A percentile compares a stretch with the other conserved stretches of the same genome.
These are phyloP conservation scores for Coenonympha glycerion DNA, from an alignment of 2,888 invertebrate genomes.

Conservation along the genomic window DNA sequence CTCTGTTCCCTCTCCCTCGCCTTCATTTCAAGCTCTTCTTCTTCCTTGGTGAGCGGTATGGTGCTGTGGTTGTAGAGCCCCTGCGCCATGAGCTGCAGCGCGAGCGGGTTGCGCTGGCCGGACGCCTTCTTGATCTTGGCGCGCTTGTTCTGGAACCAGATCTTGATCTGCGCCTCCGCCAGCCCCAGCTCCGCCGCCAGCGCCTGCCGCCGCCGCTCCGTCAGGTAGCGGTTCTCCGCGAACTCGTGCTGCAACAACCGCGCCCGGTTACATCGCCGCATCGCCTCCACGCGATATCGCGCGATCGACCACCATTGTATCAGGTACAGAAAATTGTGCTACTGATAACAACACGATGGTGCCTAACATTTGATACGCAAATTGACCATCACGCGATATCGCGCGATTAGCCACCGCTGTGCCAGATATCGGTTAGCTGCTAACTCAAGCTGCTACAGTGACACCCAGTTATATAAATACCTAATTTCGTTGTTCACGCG, in stretches of 20 bases:
- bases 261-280: no score
- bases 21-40: slow-evolving; percentile 51
- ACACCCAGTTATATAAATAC: no score
- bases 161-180: slow-evolving; percentile 98
- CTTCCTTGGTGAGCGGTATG: slow-evolving; percentile 37
- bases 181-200: slow-evolving; percentile 91
- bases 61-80: slow-evolving; percentile 90
- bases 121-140: slow-evolving; percentile 96
- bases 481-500: no score
- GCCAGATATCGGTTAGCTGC: no score
- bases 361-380: no score
- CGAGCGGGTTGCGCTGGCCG: slow-evolving; percentile 89
- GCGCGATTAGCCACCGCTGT: no score
- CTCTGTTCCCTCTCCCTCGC: slow-evolving; percentile 63
- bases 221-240: slow-evolving; percentile 92
- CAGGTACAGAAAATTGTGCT: no score
- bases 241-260: slow-evolving; percentile 95
- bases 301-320: no score
- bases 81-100: slow-evolving; percentile 94
- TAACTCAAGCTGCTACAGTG: no score
- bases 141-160: slow-evolving; percentile 98
- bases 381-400: no score
- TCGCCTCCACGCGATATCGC: no score
- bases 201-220: slow-evolving; percentile 91
- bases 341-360: no score